Conservation (phyloP, 1,140 invertebrate genomes). For the Drosophila micromelanica region DNA sequence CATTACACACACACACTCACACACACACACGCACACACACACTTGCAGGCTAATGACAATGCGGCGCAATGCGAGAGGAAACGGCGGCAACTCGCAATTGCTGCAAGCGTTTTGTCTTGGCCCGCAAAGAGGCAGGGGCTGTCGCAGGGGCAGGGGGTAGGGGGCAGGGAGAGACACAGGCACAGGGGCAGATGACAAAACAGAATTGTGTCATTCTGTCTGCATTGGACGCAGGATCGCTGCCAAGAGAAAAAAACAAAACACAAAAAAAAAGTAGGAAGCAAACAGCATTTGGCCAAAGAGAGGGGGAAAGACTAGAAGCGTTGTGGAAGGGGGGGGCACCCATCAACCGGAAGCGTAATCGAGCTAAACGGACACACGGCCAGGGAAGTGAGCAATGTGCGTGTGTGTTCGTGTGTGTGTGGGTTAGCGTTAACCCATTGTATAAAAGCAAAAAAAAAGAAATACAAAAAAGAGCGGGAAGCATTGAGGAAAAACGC, state of each 20-base stretch:
- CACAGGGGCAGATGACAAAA: slow-evolving; percentile 75
- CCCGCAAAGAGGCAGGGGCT: not conserved
- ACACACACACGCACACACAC: slow-evolving; percentile 13
- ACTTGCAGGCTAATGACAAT: slow-evolving; percentile 70
- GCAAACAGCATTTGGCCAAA: slow-evolving; percentile 20
- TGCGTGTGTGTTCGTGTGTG: slow-evolving; percentile 40
- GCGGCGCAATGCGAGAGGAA: slow-evolving; percentile 54
- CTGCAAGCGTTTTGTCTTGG: slow-evolving; percentile 46
- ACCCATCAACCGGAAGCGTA: slow-evolving; percentile 72
- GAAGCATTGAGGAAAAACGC: slow-evolving; percentile 73
- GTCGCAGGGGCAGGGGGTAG: not conserved
- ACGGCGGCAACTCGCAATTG: slow-evolving; percentile 49
- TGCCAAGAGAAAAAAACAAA: not conserved
- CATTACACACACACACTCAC: slow-evolving; percentile 58
- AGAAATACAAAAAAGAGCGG: slow-evolving; percentile 68
- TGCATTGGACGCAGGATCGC: slow-evolving; percentile 60
- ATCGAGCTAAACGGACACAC: slow-evolving; percentile 74
- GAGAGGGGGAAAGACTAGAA: not conserved
- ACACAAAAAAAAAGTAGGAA: slow-evolving; percentile 37
- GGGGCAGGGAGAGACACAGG: not conserved
- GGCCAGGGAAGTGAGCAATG: slow-evolving; percentile 64
- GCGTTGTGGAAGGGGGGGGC: slow-evolving; percentile 6
- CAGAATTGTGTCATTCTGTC: slow-evolving; percentile 77
- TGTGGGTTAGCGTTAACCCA: slow-evolving; percentile 50
- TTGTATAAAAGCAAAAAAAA: slow-evolving; percentile 32